A percentile compares a stretch with the other conserved stretches of the same genome.
Conservation (phyloP, 2,113 vertebrate species). For the Neolamprologus brichardi region DNA sequence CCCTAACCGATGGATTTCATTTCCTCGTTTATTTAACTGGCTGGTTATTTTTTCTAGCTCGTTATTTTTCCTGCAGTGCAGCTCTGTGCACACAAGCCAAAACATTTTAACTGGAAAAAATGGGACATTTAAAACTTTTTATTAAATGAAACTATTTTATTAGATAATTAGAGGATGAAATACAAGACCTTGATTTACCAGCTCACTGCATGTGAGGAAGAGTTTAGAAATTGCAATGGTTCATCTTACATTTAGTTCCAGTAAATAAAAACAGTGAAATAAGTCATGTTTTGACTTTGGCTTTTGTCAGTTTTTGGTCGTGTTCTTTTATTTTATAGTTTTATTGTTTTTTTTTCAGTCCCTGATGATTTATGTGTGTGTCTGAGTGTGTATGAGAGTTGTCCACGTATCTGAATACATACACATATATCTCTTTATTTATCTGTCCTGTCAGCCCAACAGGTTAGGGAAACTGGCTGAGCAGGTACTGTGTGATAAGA, state of each 20-base stretch:
- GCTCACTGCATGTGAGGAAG: not conserved
- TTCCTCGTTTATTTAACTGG: not conserved
- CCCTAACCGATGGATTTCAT: not conserved
- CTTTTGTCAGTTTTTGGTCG: not conserved
- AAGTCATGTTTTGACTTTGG: not conserved
- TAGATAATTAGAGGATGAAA: not conserved
- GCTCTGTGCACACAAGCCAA: not conserved
- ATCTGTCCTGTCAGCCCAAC: slow-evolving; percentile 88
- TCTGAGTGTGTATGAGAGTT: not conserved
- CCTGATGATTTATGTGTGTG: not conserved
- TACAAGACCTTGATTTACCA: not conserved
- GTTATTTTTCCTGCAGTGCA: not conserved
- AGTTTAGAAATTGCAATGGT: not conserved
- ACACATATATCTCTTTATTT: slow-evolving; percentile 64
- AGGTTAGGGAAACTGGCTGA: slow-evolving; percentile 97
- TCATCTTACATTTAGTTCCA: not conserved
- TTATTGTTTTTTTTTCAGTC: not conserved
- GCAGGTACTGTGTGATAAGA: slow-evolving; percentile 81
- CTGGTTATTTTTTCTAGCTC: not conserved
- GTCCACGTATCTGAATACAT: slow-evolving; percentile 33
- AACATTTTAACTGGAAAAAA: not conserved
- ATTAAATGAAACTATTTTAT: not conserved
- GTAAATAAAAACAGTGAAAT: not conserved
- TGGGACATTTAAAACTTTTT: not conserved
- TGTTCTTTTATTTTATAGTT: not conserved